phyloP scores from a whole-genome alignment of 2,888 invertebrate species.

The Sesia bembeciformis region DNA sequence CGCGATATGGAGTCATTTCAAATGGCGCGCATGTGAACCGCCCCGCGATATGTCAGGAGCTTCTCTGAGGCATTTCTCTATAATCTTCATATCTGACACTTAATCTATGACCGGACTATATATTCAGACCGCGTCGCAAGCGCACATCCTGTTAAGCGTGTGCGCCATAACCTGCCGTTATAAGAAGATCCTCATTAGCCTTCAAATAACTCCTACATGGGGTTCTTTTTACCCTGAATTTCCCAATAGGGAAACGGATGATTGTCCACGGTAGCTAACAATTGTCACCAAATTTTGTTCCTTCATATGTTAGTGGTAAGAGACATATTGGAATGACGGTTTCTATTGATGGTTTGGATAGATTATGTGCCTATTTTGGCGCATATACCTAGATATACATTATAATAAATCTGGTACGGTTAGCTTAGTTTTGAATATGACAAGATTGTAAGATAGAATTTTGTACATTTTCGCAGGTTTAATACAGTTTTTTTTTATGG shows the following conservation, averaged over 20 bases:
- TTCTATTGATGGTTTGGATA: not conserved
- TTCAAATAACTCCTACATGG: not conserved
- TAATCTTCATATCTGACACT: not conserved
- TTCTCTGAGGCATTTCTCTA: not conserved
- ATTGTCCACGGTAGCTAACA: not conserved
- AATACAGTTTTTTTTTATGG: too few species aligned
- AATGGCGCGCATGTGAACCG: too few species aligned
- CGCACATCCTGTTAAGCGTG: constrained; percentile 22
- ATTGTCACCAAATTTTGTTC: not conserved
- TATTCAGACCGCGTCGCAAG: constrained; percentile 22
- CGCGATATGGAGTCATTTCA: too few species aligned
- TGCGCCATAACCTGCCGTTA: not conserved
- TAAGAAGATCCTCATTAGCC: not conserved
- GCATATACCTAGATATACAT: too few species aligned
- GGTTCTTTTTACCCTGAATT: not conserved
- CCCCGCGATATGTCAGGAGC: too few species aligned
- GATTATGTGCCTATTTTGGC: not conserved
- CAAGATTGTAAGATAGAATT: too few species aligned
- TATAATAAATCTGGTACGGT: too few species aligned
- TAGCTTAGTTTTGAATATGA: too few species aligned
- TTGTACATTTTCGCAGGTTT: too few species aligned
- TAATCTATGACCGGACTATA: constrained; percentile 20
- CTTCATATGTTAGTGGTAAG: not conserved
- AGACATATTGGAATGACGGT: not conserved
- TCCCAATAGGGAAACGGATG: not conserved